phyloP scores from a whole-genome alignment of 2,797 vertebrate genomes.

The Melanotaenia boesemani region DNA sequence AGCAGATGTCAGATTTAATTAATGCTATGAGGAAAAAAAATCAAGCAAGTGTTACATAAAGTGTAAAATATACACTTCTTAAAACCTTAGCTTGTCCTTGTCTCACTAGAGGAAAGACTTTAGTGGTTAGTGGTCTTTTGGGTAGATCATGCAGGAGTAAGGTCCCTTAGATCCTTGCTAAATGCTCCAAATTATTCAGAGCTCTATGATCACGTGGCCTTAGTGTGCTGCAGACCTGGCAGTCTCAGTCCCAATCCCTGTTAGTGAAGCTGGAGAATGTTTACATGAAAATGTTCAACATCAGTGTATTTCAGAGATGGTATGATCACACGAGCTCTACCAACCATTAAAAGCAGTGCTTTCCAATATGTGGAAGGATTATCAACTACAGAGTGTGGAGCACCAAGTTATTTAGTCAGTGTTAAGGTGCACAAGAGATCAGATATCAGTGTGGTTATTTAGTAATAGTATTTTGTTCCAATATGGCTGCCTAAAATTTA shows the following conservation, averaged over 20 bases:
- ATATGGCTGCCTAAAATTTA: too few species aligned
- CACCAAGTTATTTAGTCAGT: too few species aligned
- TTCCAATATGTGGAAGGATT: too few species aligned
- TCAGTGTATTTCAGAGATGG: background rate
- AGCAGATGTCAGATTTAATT: slow-evolving; percentile 1
- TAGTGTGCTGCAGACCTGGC: background rate
- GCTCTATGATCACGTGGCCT: background rate
- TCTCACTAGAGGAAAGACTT: background rate
- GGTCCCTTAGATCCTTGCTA: background rate
- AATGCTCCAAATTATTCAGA: background rate
- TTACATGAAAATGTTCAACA: background rate
- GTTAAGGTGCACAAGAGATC: background rate
- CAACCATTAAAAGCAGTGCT: too few species aligned
- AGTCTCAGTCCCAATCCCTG: too few species aligned
- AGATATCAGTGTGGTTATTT: background rate
- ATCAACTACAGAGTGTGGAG: too few species aligned
- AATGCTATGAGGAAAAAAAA: background rate
- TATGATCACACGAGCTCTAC: background rate
- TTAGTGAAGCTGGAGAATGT: background rate
- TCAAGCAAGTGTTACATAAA: background rate
- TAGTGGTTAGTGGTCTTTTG: background rate
- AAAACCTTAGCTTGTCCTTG: background rate
- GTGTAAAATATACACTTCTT: background rate
- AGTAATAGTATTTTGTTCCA: background rate
- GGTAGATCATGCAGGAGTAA: background rate